Evolutionary conservation across 2,797 vertebrate species (phyloP), one percentile per base, ranked within the genome.

Genomic region (Sus cebifrons): DNA sequence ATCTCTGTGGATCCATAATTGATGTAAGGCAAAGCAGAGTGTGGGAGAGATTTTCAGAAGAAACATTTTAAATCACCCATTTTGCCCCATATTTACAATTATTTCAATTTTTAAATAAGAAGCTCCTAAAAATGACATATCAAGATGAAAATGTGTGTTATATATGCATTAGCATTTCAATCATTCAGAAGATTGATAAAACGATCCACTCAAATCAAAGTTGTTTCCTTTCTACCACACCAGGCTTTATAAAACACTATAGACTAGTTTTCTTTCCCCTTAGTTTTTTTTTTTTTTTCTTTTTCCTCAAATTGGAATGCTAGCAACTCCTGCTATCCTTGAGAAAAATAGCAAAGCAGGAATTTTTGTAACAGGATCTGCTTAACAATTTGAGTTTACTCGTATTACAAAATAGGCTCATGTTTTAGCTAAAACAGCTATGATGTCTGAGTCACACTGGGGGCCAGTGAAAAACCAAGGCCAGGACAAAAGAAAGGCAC

Each of bases 1-100:
- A n/a, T 68, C 6, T 88, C 92, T 88, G 85, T 97, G 87, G 23
- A 23, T 91, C 54, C 78, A 20, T 89, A 89, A 77, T 15, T 87
- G 64, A 92, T 78, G 17, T 56, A 56, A 91, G 8, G 56, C 18
- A 71, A 96, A 84, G 32, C 32, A 86, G 58, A 36, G n/a, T 1
- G 4, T 52, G 4, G 17, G 44, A 9, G 11, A 67, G 5, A 0
- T 7, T 75, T 83, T 13, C 10, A 81, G 25, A 85, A 65, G 20
- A 83, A 90, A 81, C 86, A n/a, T 3, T 58, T 52, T 74, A 78
- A 82, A 64, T 68, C 49, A 58, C 7, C 21, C 17, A 70, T 77
- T 87, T 88, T 79, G 8, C 0, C 10, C 32, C 40, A 58, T 62
- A 79, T 89, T 96, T 85, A 23, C 4, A 70, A 91, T 86, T 92